Percentiles rank a stretch among this genome's conserved stretches.
Evolutionary conservation across 2,113 vertebrate species (phyloP).

Genomic region (Grus americana): DNA sequence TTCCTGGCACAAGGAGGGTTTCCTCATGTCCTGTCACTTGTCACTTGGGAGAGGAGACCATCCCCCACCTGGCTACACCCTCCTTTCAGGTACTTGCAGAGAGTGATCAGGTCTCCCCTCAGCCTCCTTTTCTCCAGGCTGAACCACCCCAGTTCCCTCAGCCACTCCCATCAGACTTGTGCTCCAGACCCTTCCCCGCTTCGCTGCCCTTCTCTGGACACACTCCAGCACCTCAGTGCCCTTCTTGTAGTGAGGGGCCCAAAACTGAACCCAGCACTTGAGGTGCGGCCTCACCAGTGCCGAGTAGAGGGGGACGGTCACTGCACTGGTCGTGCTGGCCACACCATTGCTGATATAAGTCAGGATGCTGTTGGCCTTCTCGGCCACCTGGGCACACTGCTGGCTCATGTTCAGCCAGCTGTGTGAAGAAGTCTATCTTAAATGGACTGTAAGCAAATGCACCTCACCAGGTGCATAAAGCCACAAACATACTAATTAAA

Average conservation of each 20-base stretch:
- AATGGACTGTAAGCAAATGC: neutral
- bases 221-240: neutral
- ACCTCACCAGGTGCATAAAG: neutral
- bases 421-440: neutral
- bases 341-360: neutral
- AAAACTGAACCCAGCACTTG: neutral
- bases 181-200: neutral
- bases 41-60: accelerated
- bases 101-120: neutral
- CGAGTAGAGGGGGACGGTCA: accelerated
- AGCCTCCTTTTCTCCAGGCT: neutral
- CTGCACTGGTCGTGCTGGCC: neutral
- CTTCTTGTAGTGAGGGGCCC: neutral
- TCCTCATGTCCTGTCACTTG: accelerated
- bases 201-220: neutral
- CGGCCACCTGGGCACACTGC: neutral
- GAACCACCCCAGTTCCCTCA: neutral
- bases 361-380: neutral
- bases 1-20: accelerated
- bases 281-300: neutral
- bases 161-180: accelerated
- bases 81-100: neutral
- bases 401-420: neutral
- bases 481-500: neutral
- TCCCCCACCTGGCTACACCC: too few relatives aligned